Conservation (phyloP, 2,888 invertebrate genomes). For the Ditula angustiorana region DNA sequence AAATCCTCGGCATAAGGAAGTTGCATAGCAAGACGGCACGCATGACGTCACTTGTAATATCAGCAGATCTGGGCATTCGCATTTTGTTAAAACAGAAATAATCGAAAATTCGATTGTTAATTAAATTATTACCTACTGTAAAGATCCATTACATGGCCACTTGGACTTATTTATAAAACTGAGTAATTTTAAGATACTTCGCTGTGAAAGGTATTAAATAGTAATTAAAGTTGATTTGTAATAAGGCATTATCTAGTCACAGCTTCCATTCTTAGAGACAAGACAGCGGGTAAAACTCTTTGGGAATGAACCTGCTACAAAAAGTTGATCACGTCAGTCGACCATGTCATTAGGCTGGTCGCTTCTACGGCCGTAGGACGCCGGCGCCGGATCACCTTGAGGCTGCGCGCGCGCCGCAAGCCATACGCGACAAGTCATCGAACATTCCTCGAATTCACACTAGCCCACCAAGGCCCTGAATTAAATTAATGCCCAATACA, state of each 20-base stretch:
- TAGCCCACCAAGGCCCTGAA: slow-evolving; percentile 25
- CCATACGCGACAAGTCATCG: slow-evolving; percentile 37
- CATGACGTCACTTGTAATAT: neutral
- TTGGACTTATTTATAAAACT: neutral
- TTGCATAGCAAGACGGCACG: neutral
- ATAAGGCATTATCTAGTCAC: neutral
- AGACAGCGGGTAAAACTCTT: neutral
- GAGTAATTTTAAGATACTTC: no score
- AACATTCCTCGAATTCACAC: slow-evolving; percentile 41
- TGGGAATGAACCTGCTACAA: neutral
- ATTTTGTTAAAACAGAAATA: neutral
- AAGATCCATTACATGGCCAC: neutral
- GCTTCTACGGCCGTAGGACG: slow-evolving; percentile 30
- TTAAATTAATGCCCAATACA: slow-evolving; percentile 24
- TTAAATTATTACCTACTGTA: neutral
- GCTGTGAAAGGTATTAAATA: no score
- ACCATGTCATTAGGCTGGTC: neutral
- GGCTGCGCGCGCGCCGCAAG: slow-evolving; percentile 48
- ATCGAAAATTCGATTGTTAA: neutral
- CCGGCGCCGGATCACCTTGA: slow-evolving; percentile 57
- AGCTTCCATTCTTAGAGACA: neutral
- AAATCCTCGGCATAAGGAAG: slow-evolving; percentile 1
- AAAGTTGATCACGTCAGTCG: slow-evolving; percentile 1
- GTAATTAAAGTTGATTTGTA: no score
- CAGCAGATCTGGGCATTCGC: neutral